These are phyloP conservation scores for Tauraco hartlaubi DNA, from an alignment of 2,797 vertebrate genomes.

Conservation along the genomic window DNA sequence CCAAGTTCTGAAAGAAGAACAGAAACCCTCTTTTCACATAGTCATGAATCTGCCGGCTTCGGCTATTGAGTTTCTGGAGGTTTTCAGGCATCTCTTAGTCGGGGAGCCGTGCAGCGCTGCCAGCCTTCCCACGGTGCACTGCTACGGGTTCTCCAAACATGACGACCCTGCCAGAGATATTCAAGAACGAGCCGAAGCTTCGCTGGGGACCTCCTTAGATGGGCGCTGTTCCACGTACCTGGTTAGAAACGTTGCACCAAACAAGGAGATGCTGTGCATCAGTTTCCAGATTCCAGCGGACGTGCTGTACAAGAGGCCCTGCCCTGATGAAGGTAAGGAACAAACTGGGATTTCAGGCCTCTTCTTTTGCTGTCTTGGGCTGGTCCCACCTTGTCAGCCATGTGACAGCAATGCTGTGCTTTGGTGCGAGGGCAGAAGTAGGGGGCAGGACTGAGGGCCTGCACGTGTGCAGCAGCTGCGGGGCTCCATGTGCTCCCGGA, in stretches of 20 bases:
- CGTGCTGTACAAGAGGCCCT: conserved; percentile 81
- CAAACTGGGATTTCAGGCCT: background rate
- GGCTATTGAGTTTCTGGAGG: conserved; percentile 91
- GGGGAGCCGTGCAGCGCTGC: conserved; percentile 56
- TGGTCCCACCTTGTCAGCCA: rapidly evolving
- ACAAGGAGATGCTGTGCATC: conserved; percentile 97
- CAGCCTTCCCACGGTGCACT: conserved; percentile 88
- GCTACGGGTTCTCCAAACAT: conserved; percentile 94
- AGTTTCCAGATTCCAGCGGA: conserved; percentile 88
- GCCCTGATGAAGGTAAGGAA: conserved; percentile 81
- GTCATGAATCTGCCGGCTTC: conserved; percentile 96
- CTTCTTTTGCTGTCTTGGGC: background rate
- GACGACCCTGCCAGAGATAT: conserved; percentile 84
- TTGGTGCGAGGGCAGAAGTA: rapidly evolving
- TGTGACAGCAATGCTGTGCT: rapidly evolving
- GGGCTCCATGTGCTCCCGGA: rapidly evolving
- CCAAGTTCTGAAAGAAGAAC: conserved; percentile 40
- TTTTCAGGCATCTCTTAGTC: conserved; percentile 85
- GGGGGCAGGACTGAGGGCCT: rapidly evolving
- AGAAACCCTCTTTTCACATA: conserved; percentile 80
- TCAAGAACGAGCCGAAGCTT: conserved; percentile 81
- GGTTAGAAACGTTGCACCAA: conserved; percentile 95
- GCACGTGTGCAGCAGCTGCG: background rate
- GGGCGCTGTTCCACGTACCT: conserved; percentile 84
- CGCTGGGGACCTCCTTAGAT: conserved; percentile 83